Base-by-base conservation (phyloP, 2,888 invertebrate species). In the Cenopis cana region DNA sequence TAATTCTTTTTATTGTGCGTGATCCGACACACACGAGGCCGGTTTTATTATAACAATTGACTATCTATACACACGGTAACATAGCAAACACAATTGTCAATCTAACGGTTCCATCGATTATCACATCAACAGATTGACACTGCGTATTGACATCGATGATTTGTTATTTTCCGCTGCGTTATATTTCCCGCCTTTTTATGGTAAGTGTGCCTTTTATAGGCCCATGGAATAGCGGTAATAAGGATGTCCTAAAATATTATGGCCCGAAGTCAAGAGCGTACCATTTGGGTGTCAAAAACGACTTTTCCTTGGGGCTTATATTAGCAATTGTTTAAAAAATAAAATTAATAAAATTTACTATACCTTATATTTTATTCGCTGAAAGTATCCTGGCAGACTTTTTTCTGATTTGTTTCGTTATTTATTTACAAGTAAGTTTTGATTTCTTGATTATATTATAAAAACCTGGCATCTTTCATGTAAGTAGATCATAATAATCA, bases 71-170 rank as follows among this genome's bases (percentile, higher is more conserved):
- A n/a, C n/a, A n/a, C n/a, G n/a, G n/a, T n/a, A n/a, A n/a, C n/a
- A n/a, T n/a, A n/a, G 38, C 59, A 41, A 68, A 68, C 59, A 52
- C 50, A 65, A 33, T 56, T 50, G 57, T 52, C 52, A 52, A 54
- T 65, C 11, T 65, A 65, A 65, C 70, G 41, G 62, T 56, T 50
- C 18, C 46, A 60, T 33, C 38, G 46, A 65, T 70, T 60, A 70
- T 46, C 70, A 65, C 59, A 65, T 65, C 18, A 4, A 20, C 24
- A 62, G 17, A 6, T 57, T 29, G 62, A 18, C 62, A 57, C 52
- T 57, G 50, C 41, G 50, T 55, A 59, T 65, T 59, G 52, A 65
- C 59, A 36, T 14, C 46, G 29, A 46, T 65, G 52, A 59, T 59
- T 59, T 41, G 54, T 62, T 41, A 29, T 46, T 65, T 70, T 70